Conservation (phyloP, 2,888 invertebrate species). For the Tineola bisselliella region DNA sequence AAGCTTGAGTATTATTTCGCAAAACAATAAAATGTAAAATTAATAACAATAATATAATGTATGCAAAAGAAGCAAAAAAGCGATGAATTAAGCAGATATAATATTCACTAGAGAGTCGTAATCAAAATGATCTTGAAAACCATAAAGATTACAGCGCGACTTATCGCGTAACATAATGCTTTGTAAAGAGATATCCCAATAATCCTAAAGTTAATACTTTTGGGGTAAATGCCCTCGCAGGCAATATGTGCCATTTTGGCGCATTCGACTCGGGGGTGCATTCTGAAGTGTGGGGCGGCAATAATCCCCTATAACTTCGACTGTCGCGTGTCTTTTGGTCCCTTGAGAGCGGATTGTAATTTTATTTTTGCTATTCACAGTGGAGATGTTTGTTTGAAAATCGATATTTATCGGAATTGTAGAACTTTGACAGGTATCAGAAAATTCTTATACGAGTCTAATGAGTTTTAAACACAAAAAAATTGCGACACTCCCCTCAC, state of each 20-base stretch:
- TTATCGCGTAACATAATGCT: conserved; percentile 49
- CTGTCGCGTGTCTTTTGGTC: conserved; percentile 38
- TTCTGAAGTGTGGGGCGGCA: conserved; percentile 49
- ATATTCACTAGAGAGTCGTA: no score
- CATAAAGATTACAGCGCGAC: conserved; percentile 43
- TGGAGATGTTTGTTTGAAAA: neutral
- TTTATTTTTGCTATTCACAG: conserved; percentile 29
- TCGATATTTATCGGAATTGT: neutral
- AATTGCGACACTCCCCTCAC: no score
- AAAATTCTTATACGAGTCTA: no score
- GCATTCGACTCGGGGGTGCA: conserved; percentile 43
- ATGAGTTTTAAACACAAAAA: no score
- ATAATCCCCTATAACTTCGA: conserved; percentile 53
- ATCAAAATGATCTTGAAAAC: neutral
- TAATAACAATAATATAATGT: no score
- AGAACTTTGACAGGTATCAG: no score
- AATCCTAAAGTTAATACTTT: conserved; percentile 45
- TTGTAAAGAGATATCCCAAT: conserved; percentile 55
- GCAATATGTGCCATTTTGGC: conserved; percentile 22
- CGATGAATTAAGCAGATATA: no score
- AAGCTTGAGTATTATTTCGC: no score
- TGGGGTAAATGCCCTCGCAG: conserved; percentile 43
- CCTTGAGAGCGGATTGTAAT: conserved; percentile 37
- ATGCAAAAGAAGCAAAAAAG: no score
- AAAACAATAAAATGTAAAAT: no score